A percentile compares a stretch with the other conserved stretches of the same genome.
Conservation (phyloP, 2,113 vertebrate genomes). For the Grallaria varia region DNA sequence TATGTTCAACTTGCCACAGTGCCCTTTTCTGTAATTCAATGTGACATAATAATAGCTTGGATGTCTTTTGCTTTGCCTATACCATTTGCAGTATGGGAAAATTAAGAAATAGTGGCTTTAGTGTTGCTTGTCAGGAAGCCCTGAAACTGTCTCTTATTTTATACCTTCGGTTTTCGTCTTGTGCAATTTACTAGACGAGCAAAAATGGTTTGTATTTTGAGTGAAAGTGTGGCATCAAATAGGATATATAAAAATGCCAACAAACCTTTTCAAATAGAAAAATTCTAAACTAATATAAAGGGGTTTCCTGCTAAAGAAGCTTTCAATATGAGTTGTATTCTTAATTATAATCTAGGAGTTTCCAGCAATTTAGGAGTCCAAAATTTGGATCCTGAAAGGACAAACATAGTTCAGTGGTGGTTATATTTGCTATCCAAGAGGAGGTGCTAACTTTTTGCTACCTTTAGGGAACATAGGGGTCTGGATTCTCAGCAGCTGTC, state of each 20-base stretch:
- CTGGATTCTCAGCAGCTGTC: not conserved
- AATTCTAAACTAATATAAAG: not conserved
- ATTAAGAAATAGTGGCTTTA: not conserved
- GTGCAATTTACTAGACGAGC: not conserved
- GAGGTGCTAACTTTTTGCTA: not conserved
- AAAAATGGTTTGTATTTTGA: not conserved
- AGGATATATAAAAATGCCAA: not conserved
- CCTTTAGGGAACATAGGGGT: not conserved
- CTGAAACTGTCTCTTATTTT: not conserved
- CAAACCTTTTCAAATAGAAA: not conserved
- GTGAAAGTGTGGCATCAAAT: not conserved
- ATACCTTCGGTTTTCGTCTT: not conserved
- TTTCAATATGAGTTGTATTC: not conserved
- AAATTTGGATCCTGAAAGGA: not conserved
- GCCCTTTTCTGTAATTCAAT: not conserved
- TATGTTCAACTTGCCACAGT: not conserved
- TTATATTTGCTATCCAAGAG: not conserved
- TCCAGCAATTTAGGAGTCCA: not conserved
- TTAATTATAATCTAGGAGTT: not conserved
- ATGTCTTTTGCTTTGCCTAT: not conserved
- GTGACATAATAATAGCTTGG: conserved; percentile 7
- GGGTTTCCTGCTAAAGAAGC: not conserved
- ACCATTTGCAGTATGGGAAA: not conserved
- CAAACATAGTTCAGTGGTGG: not conserved
- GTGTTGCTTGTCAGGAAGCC: not conserved